Base-by-base conservation (phyloP, 2,888 invertebrate species). In the Brenthis ino region DNA sequence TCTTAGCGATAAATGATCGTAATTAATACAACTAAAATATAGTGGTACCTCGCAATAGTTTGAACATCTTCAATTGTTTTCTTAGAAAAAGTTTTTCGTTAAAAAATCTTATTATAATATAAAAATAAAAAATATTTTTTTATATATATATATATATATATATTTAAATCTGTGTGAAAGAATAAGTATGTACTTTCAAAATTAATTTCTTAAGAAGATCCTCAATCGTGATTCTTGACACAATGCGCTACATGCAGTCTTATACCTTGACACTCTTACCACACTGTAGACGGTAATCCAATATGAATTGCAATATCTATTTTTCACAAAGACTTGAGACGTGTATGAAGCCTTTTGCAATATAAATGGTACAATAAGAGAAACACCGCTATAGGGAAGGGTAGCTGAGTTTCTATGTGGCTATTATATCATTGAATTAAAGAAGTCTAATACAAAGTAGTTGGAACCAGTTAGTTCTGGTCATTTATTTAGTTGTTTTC, bases 251-350 rank as follows among this genome's bases (percentile, higher is more conserved):
- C 81, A 67, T 43, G 56, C 65, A 71, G 69, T 65, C 54, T 63
- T 57, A 61, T 63, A 79, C 88, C 87, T 87, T 88, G 89, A 88
- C 87, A 86, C 80, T 81, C 77, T 86, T 88, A 80, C 80, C 77
- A 77, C 79, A 77, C 72, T 73, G 77, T 76, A 71, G 72, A 75
- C 75, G 72, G 86, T 85, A 86, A 88, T 85, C 82, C 81, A 80
- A 87, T 86, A 86, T 79, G 74, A 80, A 79, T 81, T 82, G 77
- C 78, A 71, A 80, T 82, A 84, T 84, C 79, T 80, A 81, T 83
- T 85, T 85, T 85, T 80, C 84, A 85, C 83, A 84, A 76, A 73
- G 64, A 47, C 66, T 72, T 54, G 51, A 68, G 72, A 72, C 69
- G 70, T 74, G 67, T 70, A 68, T 70, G 76, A 20, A 70, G 65